phyloP scores from a whole-genome alignment of 2,113 vertebrate genomes.

The Apodemus speciosus region DNA sequence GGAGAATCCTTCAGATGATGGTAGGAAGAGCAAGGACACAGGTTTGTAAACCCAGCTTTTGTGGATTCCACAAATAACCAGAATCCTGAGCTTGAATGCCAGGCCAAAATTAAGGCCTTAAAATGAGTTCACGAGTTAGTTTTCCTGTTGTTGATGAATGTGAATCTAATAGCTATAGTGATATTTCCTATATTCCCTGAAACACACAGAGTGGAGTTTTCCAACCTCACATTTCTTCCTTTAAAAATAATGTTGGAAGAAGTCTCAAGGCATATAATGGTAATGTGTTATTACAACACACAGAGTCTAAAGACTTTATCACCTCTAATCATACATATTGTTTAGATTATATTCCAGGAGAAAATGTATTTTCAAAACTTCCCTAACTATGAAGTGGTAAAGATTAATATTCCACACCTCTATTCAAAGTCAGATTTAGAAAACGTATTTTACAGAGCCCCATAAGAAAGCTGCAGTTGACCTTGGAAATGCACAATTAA shows the following conservation, averaged over 20 bases:
- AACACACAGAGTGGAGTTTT: constrained; percentile 24
- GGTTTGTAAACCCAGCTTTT: neutral
- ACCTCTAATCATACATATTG: constrained; percentile 34
- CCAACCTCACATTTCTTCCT: neutral
- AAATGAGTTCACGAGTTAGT: constrained; percentile 18
- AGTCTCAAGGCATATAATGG: constrained; percentile 26
- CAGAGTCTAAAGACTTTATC: constrained; percentile 2
- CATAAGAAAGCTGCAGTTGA: constrained; percentile 11
- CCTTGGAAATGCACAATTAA: constrained; percentile 21
- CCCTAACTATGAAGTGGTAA: constrained; percentile 25
- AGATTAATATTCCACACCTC: neutral
- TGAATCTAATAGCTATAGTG: neutral
- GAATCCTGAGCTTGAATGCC: neutral
- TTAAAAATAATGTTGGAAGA: constrained; percentile 48
- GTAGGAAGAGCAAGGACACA: too few relatives aligned
- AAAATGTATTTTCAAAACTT: constrained; percentile 55
- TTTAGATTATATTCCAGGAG: constrained; percentile 55
- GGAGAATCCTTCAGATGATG: neutral
- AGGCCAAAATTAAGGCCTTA: neutral
- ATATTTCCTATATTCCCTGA: constrained; percentile 59
- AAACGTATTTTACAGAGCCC: constrained; percentile 33
- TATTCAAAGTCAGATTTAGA: constrained; percentile 10
- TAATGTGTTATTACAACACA: constrained; percentile 47
- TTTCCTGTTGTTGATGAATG: constrained; percentile 32
- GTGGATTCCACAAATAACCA: neutral